Evolutionary conservation across 2,113 vertebrate species (phyloP), one percentile per base, ranked within the genome.

Genomic region (Zapornia atra): DNA sequence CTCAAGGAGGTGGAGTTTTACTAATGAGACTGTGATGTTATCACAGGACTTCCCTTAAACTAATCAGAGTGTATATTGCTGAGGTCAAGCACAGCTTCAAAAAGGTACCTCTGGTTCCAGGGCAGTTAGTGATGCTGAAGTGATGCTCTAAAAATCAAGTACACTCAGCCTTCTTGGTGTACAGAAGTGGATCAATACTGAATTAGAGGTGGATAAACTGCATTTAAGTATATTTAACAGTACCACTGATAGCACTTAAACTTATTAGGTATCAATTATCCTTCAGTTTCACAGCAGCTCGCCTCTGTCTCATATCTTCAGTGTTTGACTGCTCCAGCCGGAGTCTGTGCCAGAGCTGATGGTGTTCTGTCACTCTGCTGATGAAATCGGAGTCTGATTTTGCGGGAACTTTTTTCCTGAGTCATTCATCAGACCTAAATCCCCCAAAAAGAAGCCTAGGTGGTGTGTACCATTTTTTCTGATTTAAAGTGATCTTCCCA

Each of bases 191-290:
- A 95, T 96, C 94, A 77, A 96, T 96, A 91, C 83, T 84, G 86
- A 94, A 92, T 92, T 95, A 96, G 81, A 89, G 57, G 73, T 84
- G 91, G 83, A 92, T 95, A 95, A 91, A 92, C 88, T 95, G 86
- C 80, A 66, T 96, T 95, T 96, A 95, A 95, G 80, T 94, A 94
- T 94, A 97, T 92, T 97, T 94, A 95, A 94, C 89, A 92, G 48
- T 78, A 91, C 77, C 83, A 94, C 91, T 92, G 91, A 71, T 89
- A 95, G 93, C 91, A 92, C 89, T 96, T 95, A 86, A 92, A 94
- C 89, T 86, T 90, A 75, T 91, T 92, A 94, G 80, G 51, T 89
- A 71, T 87, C 86, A 94, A 78, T 96, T 95, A 94, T 71, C 20
- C 60, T 77, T 59, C 65, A 34, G 80, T 94, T 95, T 95, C 91